Evolutionary conservation across 2,888 invertebrate genomes (phyloP).

Genomic region (Nemoura dubitans): DNA sequence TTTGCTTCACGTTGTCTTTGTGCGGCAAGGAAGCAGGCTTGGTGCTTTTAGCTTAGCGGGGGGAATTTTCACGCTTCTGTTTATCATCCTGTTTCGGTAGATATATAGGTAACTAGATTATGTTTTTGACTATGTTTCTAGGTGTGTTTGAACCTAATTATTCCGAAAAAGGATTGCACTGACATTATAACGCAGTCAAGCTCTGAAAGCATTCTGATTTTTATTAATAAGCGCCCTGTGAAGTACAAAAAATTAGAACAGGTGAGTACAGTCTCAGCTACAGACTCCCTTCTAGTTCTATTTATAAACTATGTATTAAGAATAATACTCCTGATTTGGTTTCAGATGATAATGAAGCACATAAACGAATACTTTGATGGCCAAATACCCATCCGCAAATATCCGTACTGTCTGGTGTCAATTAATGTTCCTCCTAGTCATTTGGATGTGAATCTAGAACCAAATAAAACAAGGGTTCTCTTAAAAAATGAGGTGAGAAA

Average conservation of each 20-base stretch:
- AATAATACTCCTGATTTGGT: constrained; percentile 43
- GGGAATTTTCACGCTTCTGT: no score
- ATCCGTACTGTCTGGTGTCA: constrained; percentile 62
- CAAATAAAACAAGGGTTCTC: constrained; percentile 67
- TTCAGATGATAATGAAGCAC: constrained; percentile 61
- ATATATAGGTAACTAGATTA: no score
- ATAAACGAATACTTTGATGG: constrained; percentile 58
- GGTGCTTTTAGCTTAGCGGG: not conserved
- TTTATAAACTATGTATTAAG: not conserved
- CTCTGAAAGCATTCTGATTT: constrained; percentile 59
- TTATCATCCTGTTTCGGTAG: no score
- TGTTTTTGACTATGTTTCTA: not conserved
- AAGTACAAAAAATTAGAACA: constrained; percentile 64
- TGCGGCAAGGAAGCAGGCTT: not conserved
- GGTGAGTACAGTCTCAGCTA: constrained; percentile 57
- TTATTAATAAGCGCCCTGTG: constrained; percentile 66
- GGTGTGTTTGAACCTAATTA: constrained; percentile 50
- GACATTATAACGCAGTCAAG: constrained; percentile 52
- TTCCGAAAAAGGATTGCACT: constrained; percentile 58
- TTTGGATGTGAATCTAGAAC: constrained; percentile 69
- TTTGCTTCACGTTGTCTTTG: no score
- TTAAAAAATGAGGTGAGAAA: constrained; percentile 62
- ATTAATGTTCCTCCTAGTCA: constrained; percentile 60
- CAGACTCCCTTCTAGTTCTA: not conserved
- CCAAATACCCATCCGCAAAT: constrained; percentile 58